Evolutionary conservation across 1,140 invertebrate genomes (phyloP), one percentile per base, ranked within the genome.

Genomic region (Bicyclus anynana): DNA sequence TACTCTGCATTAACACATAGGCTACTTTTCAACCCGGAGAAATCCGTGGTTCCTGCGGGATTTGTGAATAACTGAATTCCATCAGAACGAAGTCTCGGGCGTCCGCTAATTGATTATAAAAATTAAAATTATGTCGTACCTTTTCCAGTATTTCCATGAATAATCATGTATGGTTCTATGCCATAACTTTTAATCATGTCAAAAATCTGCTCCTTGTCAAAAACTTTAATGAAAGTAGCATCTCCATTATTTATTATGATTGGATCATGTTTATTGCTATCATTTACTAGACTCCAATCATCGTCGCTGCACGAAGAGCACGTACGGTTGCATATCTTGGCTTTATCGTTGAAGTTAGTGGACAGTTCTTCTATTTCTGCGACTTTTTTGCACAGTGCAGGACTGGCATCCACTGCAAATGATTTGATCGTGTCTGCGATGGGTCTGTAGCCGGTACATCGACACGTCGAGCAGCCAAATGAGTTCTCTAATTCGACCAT

Each of bases 361-460:
- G 47, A 48, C 1, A 90, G 52, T 16, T 92, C 91, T 77, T 93
- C 91, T 40, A 94, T 93, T 52, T 93, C 93, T 21, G 83, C 85
- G 37, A 91, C 85, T 33, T 78, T 85, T 7, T 89, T 68, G 18
- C 89, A 75, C 20, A 91, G 70, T 13, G 90, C 60, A 0, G 84
- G 71, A 18, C 80, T 72, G 0, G 91, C 91, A 69, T 95, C 93
- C 1, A 68, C 77, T 0, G 93, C 92, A 54, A 95, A 93, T 2
- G 93, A 92, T 80, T 96, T 96, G 73, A 96, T 95, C 7, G 94
- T 91, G 55, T 96, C 94, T 47, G 97, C 78, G 66, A 97, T 97
- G 0, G 96, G 93, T 40, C 96, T 87, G 73, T 96, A 97, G 0
- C 96, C 96, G 0, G 96, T 97, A 77, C 96, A 97, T 4, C 96